Percentiles rank a stretch among this genome's conserved stretches.
These are phyloP conservation scores for Mola mola DNA, from an alignment of 2,113 vertebrate genomes.

Conservation along the genomic window DNA sequence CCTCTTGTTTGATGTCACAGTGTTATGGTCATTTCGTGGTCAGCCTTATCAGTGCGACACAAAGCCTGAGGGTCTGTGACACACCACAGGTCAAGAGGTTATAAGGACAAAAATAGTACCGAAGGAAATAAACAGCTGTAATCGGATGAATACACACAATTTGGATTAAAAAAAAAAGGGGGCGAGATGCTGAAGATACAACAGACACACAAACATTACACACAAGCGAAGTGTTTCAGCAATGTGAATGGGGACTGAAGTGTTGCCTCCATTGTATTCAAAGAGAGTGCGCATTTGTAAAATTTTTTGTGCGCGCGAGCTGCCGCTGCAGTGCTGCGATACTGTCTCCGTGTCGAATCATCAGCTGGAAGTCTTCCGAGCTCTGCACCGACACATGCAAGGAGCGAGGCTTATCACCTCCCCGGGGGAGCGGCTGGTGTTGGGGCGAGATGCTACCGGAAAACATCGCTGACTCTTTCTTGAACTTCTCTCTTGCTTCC, in stretches of 20 bases:
- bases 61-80: conserved; percentile 26
- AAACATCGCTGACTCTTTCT: conserved; percentile 27
- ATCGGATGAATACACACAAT: conserved; percentile 12
- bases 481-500: conserved; percentile 30
- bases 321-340: conserved; percentile 8
- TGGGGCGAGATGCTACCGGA: neutral
- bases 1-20: neutral
- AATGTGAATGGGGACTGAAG: too few species aligned
- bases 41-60: conserved; percentile 21
- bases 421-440: conserved; percentile 10
- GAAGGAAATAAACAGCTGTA: conserved; percentile 28
- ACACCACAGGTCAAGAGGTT: conserved; percentile 14
- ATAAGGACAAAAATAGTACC: conserved; percentile 35
- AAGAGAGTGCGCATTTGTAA: neutral
- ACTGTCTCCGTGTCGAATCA: conserved; percentile 37
- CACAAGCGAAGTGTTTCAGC: too few species aligned
- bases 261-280: too few species aligned
- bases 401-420: conserved; percentile 15
- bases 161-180: too few species aligned
- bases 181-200: too few species aligned
- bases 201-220: too few species aligned
- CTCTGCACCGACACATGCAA: conserved; percentile 30
- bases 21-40: conserved; percentile 26
- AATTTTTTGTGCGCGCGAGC: neutral
- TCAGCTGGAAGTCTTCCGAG: conserved; percentile 41